Evolutionary conservation across 2,113 vertebrate genomes (phyloP), one percentile per base, ranked within the genome.

Genomic region (Cyrtonyx montezumae): DNA sequence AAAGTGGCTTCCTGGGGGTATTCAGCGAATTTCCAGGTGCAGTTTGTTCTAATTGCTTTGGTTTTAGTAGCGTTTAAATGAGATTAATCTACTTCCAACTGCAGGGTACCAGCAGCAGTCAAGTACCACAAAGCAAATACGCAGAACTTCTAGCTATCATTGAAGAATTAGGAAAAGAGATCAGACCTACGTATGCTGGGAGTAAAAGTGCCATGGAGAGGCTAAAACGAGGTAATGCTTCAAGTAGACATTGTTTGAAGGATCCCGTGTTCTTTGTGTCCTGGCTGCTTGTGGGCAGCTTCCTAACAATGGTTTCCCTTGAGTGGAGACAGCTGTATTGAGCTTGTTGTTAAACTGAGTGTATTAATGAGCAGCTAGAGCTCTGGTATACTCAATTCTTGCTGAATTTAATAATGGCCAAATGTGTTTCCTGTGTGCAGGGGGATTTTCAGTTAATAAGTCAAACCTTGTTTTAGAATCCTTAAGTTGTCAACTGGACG

Each of bases 151-250:
- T 99, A 95, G 98, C 98, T 92, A 99, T 99, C 97, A 99, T 99
- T 11, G 99, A 99, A 89, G 99, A 99, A 96, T 96, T 99, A 43
- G 99, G 99, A 32, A 99, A 99, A 95, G 99, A 99, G 98, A 99
- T 99, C 96, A 98, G 99, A 94, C 99, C 99, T 25, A 99, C 99
- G 0, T 99, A 99, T 0, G 99, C 99, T 6, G 99, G 99, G 62
- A 99, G 99, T 89, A 99, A 99, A 98, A 99, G 99, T 30, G 99
- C 99, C 5, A 99, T 99, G 99, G 99, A 99, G 96, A 98, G 99
- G 83, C 98, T 99, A 91, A 99, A 99, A 96, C 98, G 99, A 98
- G 99, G 99, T 99, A 94, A 91, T 8, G 18, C 40, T 40, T 40
- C 37, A 37, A 37, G 37, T 37, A 9, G 10, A 11, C 6, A 22